These are phyloP conservation scores for Cladorhizidae sp. DNA, from an alignment of 37 sponge, comb jelly and placozoan species.

Conservation along the genomic window DNA sequence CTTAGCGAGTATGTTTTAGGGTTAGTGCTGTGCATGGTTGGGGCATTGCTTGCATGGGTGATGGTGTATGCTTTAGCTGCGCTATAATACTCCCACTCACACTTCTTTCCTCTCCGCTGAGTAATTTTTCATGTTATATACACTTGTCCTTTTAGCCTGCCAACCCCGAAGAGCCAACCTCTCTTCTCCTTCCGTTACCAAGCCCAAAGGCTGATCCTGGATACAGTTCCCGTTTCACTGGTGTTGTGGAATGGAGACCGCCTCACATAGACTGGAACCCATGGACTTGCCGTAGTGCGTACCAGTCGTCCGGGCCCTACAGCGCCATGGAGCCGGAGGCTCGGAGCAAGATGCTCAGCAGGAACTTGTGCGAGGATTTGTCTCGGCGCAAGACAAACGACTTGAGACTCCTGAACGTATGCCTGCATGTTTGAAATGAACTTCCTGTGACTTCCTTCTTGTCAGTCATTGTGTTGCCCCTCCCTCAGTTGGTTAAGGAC, in stretches of 20 bases:
- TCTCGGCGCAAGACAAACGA: constrained; percentile 12
- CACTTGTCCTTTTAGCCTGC: constrained; percentile 34
- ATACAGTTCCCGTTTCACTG: not conserved
- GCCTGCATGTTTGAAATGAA: too few species aligned
- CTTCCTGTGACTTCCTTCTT: too few species aligned
- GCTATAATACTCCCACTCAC: too few species aligned
- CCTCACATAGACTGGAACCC: constrained; percentile 77
- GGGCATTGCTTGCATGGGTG: too few species aligned
- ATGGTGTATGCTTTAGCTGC: too few species aligned
- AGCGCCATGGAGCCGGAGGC: constrained; percentile 42
- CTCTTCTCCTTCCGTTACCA: constrained; percentile 38
- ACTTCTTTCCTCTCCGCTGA: too few species aligned
- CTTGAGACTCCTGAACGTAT: constrained; percentile 23
- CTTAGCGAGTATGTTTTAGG: too few species aligned
- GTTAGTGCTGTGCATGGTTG: too few species aligned
- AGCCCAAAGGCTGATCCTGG: not conserved
- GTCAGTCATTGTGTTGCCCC: not conserved
- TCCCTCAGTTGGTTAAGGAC: too few species aligned
- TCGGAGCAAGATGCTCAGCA: constrained; percentile 10
- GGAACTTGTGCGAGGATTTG: constrained; percentile 26
- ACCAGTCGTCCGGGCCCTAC: constrained; percentile 17
- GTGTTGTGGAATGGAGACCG: constrained; percentile 59
- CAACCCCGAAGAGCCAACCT: constrained; percentile 21
- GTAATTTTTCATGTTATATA: too few species aligned
- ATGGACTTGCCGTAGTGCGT: constrained; percentile 59